Percentiles rank a stretch among this genome's conserved stretches.
phyloP scores from a whole-genome alignment of 2,888 invertebrate species.

The Cataglyphis albicans region DNA sequence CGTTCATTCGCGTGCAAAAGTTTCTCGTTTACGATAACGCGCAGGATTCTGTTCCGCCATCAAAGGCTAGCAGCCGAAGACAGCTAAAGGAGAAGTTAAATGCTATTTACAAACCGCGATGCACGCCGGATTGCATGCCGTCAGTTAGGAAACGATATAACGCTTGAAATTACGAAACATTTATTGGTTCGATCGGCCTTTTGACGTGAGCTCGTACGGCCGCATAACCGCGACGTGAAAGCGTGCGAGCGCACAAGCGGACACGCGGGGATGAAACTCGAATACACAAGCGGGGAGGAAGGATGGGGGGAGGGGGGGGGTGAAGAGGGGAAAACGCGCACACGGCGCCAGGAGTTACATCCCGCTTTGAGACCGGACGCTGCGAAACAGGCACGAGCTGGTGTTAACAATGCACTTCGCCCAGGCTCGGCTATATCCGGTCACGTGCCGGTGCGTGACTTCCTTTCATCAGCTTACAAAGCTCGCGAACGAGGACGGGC shows the following conservation, averaged over 20 bases:
- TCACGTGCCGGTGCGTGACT: constrained; percentile 75
- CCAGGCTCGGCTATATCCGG: constrained; percentile 66
- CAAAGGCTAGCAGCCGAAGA: not conserved
- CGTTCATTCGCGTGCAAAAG: not conserved
- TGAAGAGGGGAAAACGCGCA: not conserved
- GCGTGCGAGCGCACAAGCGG: constrained; percentile 18
- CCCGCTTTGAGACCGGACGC: constrained; percentile 67
- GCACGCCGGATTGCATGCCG: constrained; percentile 4
- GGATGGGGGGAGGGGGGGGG: not conserved
- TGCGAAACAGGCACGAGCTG: constrained; percentile 38
- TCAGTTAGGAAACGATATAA: constrained; percentile 1
- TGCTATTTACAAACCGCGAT: constrained; percentile 27
- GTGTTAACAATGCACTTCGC: constrained; percentile 70
- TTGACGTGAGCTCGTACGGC: constrained; percentile 25
- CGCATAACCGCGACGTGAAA: constrained; percentile 30
- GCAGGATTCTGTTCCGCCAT: not conserved
- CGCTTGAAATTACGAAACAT: constrained; percentile 53
- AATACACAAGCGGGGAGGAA: not conserved
- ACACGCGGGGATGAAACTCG: constrained; percentile 25
- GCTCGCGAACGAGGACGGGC: constrained; percentile 46
- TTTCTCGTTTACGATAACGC: not conserved
- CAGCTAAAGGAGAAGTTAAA: not conserved
- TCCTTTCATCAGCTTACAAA: constrained; percentile 75
- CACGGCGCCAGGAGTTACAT: constrained; percentile 39
- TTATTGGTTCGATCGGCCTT: constrained; percentile 57